Percentiles rank a stretch among this genome's conserved stretches.
Conservation (phyloP, 1,140 invertebrate species). For the Pristionchus pacificus region DNA sequence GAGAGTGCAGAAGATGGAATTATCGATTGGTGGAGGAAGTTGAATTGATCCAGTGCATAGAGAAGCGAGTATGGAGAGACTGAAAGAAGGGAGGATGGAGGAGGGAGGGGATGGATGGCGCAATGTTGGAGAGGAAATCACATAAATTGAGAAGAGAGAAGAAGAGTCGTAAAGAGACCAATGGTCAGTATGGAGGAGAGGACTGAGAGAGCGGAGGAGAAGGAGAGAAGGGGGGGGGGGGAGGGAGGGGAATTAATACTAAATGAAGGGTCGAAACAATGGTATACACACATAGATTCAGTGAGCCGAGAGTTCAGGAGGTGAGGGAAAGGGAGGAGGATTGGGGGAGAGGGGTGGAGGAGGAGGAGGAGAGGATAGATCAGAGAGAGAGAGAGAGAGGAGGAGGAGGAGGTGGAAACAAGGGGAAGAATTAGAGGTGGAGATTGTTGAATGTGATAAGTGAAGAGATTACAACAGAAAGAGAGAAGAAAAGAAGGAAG, state of each 20-base stretch:
- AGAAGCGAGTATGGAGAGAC: not conserved
- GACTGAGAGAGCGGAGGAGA: not conserved
- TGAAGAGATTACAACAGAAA: slow-evolving; percentile 3
- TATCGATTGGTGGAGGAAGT: too few species aligned
- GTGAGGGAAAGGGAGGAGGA: slow-evolving; percentile 3
- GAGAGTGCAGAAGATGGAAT: too few species aligned
- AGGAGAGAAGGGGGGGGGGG: not conserved
- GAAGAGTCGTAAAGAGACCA: not conserved
- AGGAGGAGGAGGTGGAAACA: slow-evolving; percentile 2
- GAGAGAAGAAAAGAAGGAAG: not conserved
- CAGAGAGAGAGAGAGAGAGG: slow-evolving; percentile 8
- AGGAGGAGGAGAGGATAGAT: too few species aligned
- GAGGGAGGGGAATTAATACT: not conserved
- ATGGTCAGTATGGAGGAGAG: not conserved
- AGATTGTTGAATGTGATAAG: slow-evolving; percentile 6
- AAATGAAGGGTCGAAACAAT: too few species aligned
- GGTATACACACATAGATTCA: too few species aligned
- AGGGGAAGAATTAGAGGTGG: not conserved
- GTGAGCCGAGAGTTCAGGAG: not conserved
- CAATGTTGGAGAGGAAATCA: too few species aligned
- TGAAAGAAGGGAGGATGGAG: not conserved
- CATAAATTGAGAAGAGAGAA: too few species aligned
- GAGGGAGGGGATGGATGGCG: too few species aligned
- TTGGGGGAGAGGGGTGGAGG: not conserved
- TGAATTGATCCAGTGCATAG: too few species aligned